Conservation (phyloP, 2,888 invertebrate genomes). For the Petrophora chlorosata region DNA sequence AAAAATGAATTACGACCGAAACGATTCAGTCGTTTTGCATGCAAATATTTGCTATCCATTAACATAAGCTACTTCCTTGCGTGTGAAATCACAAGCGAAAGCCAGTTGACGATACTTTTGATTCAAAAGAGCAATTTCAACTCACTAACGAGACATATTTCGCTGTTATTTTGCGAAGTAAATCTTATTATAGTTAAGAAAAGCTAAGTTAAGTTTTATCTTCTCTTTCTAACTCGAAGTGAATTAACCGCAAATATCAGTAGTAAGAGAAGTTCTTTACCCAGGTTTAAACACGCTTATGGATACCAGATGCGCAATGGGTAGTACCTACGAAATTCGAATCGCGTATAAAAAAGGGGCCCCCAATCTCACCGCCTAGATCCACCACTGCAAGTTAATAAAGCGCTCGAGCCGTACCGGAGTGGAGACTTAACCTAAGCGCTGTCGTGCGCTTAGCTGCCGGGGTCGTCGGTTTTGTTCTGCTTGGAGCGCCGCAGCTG, state of each 20-base stretch:
- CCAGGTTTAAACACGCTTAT: too few relatives aligned
- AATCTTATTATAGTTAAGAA: too few relatives aligned
- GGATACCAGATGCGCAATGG: too few relatives aligned
- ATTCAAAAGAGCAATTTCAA: background rate
- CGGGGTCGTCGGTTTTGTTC: conserved; percentile 64
- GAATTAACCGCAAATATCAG: too few relatives aligned
- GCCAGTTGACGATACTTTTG: background rate
- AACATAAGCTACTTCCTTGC: conserved; percentile 5
- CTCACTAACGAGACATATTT: too few relatives aligned
- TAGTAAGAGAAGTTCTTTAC: too few relatives aligned
- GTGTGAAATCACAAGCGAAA: background rate
- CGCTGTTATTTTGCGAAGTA: too few relatives aligned
- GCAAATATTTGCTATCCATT: conserved; percentile 6
- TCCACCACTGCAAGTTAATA: conserved; percentile 17
- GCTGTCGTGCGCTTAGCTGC: conserved; percentile 54
- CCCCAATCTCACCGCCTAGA: conserved; percentile 5
- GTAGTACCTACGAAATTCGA: too few relatives aligned
- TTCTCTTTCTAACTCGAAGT: too few relatives aligned
- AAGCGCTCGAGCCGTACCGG: conserved; percentile 16
- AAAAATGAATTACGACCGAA: background rate
- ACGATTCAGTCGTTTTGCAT: background rate
- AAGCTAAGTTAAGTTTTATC: too few relatives aligned
- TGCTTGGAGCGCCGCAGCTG: conserved; percentile 84
- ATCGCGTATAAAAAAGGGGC: conserved; percentile 1
- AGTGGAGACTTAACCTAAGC: conserved; percentile 22